Evolutionary conservation across 2,797 vertebrate species (phyloP), one percentile per base, ranked within the genome.

Genomic region (Rhynchonycteris naso): DNA sequence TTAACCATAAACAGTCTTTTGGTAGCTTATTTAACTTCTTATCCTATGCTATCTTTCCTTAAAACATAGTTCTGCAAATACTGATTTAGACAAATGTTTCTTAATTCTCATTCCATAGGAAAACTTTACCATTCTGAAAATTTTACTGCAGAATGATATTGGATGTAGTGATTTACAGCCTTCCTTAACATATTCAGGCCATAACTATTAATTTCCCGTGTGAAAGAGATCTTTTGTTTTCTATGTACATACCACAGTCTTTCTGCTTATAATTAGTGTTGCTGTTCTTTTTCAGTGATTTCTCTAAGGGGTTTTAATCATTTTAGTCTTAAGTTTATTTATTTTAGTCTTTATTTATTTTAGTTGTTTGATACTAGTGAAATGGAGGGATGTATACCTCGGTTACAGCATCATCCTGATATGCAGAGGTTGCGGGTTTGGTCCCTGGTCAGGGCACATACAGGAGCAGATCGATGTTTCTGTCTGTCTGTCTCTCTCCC

Each of bases 221-320:
- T 52, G 35, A 87, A 89, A 76, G 69, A 75, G 52, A 19, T 18
- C 79, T 94, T 89, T 93, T 93, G 43, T 90, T 93, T 88, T 80
- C 58, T 88, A 0, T 69, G 7, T 66, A 30, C 10, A 76, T 50
- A 33, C 28, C 4, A 54, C 4, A 63, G 21, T 15, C 54, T 72
- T 35, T 81, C 58, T 92, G 38, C 74, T 85, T 92, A 33, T 69
- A 61, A 78, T 86, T 83, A 90, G 54, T 89, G 30, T 21, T 81
- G 33, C 28, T 90, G n/a, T 93, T 91, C 15, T 58, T 86, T 81
- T 88, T 94, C 47, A 28, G 63, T 85, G 52, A 21, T 65, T 91
- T 94, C 66, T 78, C 22, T 58, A 79, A 43, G 4, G 71, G 43
- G 3, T 85, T 68, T 89, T 19, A 81, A 86, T 86, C 81, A 76